Evolutionary conservation across 2,888 invertebrate species (phyloP), one percentile per base, ranked within the genome.

Genomic region (Plebejus anna): DNA sequence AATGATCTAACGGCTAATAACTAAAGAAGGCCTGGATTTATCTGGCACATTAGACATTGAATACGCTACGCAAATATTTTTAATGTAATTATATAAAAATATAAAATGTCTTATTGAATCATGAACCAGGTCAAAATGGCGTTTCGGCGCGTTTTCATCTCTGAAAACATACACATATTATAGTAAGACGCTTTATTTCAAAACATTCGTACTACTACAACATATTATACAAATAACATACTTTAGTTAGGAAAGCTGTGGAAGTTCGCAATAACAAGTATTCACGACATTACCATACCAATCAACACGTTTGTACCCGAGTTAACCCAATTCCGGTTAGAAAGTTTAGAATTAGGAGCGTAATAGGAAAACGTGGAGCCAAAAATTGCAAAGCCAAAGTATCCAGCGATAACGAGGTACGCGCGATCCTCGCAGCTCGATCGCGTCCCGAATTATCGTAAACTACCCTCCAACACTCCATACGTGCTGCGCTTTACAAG

Each of bases 391-490:
- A 75, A 75, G 75, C 66, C 66, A 75, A 32, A 61, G 70, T 70
- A 76, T 70, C 70, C 38, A 22, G 70, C 36, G 71, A 57, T 70
- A 70, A 76, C 76, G 70, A 76, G 57, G 55, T 70, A 76, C 70
- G 76, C 70, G 70, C 70, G 38, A 76, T 80, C 77, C 78, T 79
- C 76, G 76, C 78, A 80, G 77, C 70, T 42, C 76, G 71, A 79
- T 79, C 82, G 83, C 79, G 81, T 81, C 78, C 82, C 80, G 78
- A 83, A 84, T 84, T 83, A 84, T 82, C 84, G 82, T 83, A 85
- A 85, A 84, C 83, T 81, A 82, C 79, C 80, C 76, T 78, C 79
- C 77, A 77, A 78, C 78, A 80, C 79, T 79, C 77, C 77, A 78
- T 79, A 78, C 81, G 80, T 80, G 80, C 79, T 77, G 79, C 81